Evolutionary conservation across 2,113 vertebrate species (phyloP).

Genomic region (Vulpes ferrilata): DNA sequence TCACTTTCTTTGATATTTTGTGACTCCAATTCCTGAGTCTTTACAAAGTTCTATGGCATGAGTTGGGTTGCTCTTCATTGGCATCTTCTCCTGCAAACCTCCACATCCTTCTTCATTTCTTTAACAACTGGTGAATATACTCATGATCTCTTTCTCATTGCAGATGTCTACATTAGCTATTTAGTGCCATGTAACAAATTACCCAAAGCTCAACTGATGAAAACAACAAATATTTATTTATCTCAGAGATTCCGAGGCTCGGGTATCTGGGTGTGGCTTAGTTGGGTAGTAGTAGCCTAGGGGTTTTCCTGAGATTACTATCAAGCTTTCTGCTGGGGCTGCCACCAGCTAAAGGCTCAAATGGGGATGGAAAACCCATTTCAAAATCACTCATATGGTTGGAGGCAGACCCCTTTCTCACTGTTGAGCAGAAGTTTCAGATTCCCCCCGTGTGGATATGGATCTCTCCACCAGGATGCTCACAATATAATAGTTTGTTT

Average conservation of each 20-base stretch:
- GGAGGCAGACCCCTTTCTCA: background rate
- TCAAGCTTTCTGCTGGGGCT: background rate
- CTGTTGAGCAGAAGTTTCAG: background rate
- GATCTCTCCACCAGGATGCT: background rate
- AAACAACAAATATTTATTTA: background rate
- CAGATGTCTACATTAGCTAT: background rate
- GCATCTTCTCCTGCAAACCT: background rate
- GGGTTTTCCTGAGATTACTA: background rate
- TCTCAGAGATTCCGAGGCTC: background rate
- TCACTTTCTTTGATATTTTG: background rate
- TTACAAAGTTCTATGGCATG: background rate
- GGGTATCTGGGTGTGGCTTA: background rate
- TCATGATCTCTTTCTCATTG: background rate
- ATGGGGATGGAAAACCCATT: background rate
- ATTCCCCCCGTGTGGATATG: background rate
- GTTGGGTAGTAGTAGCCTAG: background rate
- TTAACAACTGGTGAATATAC: no score
- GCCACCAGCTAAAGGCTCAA: background rate
- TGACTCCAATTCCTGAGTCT: background rate
- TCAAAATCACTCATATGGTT: background rate
- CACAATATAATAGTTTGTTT: background rate
- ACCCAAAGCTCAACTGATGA: background rate
- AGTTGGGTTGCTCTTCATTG: background rate
- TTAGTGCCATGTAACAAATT: background rate
- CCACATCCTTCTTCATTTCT: background rate